These are phyloP conservation scores for Antechinus flavipes DNA, from an alignment of 2,113 vertebrate genomes.

Conservation along the genomic window DNA sequence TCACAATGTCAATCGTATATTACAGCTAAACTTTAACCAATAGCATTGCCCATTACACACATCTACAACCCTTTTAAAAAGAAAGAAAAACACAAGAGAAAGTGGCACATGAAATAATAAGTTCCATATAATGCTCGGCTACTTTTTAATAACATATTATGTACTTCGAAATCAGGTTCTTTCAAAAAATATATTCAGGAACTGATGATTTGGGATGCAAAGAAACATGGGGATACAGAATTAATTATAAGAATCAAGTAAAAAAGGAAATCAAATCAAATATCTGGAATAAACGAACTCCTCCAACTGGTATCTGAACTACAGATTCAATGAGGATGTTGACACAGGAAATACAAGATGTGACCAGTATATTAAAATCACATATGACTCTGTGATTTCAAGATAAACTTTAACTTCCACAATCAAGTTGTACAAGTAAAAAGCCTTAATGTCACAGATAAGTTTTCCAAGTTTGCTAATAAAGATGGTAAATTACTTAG, in stretches of 20 bases:
- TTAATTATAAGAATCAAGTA: slow-evolving; percentile 57
- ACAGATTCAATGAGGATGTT: background rate
- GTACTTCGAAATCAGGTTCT: slow-evolving; percentile 34
- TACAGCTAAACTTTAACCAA: background rate
- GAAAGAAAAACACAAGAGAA: slow-evolving; percentile 45
- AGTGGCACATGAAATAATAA: slow-evolving; percentile 36
- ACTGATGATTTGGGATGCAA: slow-evolving; percentile 29
- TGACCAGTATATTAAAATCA: background rate
- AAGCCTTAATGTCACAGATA: slow-evolving; percentile 49
- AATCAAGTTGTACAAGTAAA: slow-evolving; percentile 53
- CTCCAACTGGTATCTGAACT: background rate
- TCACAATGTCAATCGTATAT: background rate
- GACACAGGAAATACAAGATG: slow-evolving; percentile 26
- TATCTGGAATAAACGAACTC: background rate
- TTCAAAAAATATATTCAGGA: slow-evolving; percentile 42
- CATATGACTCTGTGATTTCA: background rate
- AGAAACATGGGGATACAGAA: background rate
- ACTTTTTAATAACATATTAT: slow-evolving; percentile 23
- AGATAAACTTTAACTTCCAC: slow-evolving; percentile 27
- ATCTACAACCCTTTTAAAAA: slow-evolving; percentile 55
- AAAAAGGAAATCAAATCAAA: slow-evolving; percentile 67
- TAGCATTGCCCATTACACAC: background rate
- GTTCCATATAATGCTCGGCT: slow-evolving; percentile 21
- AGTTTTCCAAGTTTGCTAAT: slow-evolving; percentile 81
- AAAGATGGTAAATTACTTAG: slow-evolving; percentile 77